Percentiles rank a stretch among this genome's conserved stretches.
These are phyloP conservation scores for Chaetura pelagica DNA, from an alignment of 2,113 vertebrate species.

Conservation along the genomic window DNA sequence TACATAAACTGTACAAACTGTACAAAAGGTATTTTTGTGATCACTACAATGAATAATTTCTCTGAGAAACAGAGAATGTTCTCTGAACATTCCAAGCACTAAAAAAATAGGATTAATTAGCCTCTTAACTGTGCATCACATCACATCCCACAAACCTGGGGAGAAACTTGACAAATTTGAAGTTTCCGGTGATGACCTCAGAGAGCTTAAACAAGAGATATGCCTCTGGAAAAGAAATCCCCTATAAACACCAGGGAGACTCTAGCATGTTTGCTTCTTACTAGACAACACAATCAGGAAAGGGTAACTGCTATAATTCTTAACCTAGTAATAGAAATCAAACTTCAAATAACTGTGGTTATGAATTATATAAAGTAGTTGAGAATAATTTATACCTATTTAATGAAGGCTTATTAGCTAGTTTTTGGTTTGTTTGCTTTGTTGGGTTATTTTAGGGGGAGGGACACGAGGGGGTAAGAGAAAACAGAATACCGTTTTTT, in stretches of 20 bases:
- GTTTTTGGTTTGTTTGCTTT: background rate
- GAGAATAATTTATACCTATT: background rate
- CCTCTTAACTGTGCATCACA: background rate
- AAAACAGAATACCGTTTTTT: background rate
- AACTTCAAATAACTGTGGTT: conserved; percentile 2
- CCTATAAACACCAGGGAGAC: background rate
- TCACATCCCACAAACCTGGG: background rate
- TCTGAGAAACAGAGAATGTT: too few relatives aligned
- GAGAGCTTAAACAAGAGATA: background rate
- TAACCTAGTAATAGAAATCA: background rate
- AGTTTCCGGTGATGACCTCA: background rate
- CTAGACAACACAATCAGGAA: background rate
- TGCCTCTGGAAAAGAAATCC: background rate
- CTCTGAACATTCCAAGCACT: background rate
- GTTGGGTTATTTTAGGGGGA: too few relatives aligned
- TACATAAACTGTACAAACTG: background rate
- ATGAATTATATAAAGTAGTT: background rate
- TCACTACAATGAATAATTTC: background rate
- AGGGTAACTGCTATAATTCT: background rate
- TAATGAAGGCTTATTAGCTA: background rate
- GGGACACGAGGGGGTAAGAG: background rate
- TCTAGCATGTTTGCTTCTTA: background rate
- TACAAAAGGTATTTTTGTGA: background rate
- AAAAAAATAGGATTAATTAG: background rate
- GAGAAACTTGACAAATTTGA: background rate